Conservation (phyloP, 2,888 invertebrate species). For the Diaperis boleti region DNA sequence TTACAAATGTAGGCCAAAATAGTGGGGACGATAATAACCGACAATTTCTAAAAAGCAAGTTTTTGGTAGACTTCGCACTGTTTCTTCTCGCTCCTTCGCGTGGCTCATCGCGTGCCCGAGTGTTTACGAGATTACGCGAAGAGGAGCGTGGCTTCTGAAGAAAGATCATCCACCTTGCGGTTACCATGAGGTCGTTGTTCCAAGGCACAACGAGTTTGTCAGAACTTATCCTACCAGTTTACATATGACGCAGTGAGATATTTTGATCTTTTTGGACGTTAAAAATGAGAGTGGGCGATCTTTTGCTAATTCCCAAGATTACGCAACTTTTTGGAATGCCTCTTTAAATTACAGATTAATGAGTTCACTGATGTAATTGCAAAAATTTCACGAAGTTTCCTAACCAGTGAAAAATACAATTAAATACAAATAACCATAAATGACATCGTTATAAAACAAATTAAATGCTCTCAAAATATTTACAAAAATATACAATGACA, state of each 20-base stretch:
- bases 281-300: not conserved
- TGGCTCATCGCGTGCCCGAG: slow-evolving; percentile 40
- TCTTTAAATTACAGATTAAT: too few species aligned
- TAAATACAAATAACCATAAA: too few species aligned
- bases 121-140: slow-evolving; percentile 13
- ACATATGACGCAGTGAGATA: not conserved
- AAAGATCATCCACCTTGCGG: slow-evolving; percentile 35
- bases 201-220: slow-evolving; percentile 33
- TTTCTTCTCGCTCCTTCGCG: slow-evolving; percentile 31
- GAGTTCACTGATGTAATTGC: too few species aligned
- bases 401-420: too few species aligned
- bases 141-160: slow-evolving; percentile 34
- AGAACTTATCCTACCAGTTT: slow-evolving; percentile 25
- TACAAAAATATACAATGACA: not conserved
- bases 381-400: not conserved
- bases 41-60: too few species aligned
- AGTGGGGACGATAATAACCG: too few species aligned
- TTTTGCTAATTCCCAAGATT: too few species aligned
- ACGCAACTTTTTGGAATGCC: too few species aligned
- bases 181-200: slow-evolving; percentile 37
- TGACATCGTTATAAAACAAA: too few species aligned
- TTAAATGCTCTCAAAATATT: not conserved
- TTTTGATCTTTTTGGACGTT: not conserved
- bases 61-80: too few species aligned
- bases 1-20: too few species aligned